Conservation (phyloP, 2,888 invertebrate species). For the Heliothis peltigera region DNA sequence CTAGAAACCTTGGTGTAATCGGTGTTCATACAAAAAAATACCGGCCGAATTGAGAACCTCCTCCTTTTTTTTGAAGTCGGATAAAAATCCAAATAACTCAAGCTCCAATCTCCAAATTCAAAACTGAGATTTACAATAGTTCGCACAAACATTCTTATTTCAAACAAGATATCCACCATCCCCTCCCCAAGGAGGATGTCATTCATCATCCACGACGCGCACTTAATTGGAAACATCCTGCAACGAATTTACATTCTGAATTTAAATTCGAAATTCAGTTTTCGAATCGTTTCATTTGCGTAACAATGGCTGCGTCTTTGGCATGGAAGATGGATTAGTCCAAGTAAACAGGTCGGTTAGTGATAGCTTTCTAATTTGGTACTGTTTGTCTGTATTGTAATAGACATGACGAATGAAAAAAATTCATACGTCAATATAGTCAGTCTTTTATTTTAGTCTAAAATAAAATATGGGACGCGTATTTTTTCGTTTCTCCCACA, state of each 20-base stretch:
- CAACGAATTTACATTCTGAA: slow-evolving; percentile 74
- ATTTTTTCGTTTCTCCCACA: no score
- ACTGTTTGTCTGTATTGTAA: no score
- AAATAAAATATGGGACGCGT: no score
- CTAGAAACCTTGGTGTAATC: no score
- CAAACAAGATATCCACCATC: slow-evolving; percentile 43
- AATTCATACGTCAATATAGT: no score
- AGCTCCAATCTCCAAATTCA: slow-evolving; percentile 3
- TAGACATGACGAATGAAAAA: no score
- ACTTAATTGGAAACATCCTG: slow-evolving; percentile 81
- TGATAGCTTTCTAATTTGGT: slow-evolving; percentile 14
- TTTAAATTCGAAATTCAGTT: slow-evolving; percentile 78
- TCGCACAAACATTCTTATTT: slow-evolving; percentile 34
- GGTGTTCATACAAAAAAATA: no score
- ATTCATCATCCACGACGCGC: slow-evolving; percentile 81
- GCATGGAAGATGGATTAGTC: slow-evolving; percentile 33
- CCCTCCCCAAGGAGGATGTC: slow-evolving; percentile 65
- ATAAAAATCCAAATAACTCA: no score
- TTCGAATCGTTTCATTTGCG: slow-evolving; percentile 59
- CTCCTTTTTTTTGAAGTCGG: no score
- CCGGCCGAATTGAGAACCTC: no score
- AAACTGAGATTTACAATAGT: slow-evolving; percentile 38
- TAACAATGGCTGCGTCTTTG: slow-evolving; percentile 41
- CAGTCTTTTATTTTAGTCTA: no score
- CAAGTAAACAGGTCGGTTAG: slow-evolving; percentile 3